These are phyloP conservation scores for Pipistrellus kuhlii DNA, from an alignment of 2,797 vertebrate genomes.

Conservation along the genomic window DNA sequence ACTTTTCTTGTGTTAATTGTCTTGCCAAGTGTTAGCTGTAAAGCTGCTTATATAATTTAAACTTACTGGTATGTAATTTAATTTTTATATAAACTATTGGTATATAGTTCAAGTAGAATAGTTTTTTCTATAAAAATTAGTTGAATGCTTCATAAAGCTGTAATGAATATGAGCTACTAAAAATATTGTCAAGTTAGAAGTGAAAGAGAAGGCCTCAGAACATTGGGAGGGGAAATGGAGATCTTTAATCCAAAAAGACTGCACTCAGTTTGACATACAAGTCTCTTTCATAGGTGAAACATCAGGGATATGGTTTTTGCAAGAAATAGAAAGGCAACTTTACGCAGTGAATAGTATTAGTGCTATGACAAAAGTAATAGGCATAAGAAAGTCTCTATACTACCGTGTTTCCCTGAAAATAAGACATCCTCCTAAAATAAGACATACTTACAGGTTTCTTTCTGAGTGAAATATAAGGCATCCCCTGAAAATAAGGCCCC, in stretches of 20 bases:
- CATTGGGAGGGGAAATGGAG: neutral
- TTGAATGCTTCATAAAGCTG: conserved; percentile 2
- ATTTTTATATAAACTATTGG: neutral
- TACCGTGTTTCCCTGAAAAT: too few relatives aligned
- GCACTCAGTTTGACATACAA: neutral
- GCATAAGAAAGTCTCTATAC: neutral
- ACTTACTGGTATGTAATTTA: neutral
- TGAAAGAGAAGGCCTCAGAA: neutral
- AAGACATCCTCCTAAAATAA: too few relatives aligned
- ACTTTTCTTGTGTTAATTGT: conserved; percentile 25
- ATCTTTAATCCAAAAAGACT: neutral
- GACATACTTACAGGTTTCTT: too few relatives aligned
- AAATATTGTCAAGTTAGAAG: conserved; percentile 11
- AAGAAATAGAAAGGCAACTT: neutral
- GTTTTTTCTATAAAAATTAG: neutral
- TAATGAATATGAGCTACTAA: conserved; percentile 17
- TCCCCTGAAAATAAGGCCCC: too few relatives aligned
- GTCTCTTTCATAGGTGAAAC: neutral
- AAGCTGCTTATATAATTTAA: neutral
- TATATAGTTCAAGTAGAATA: neutral
- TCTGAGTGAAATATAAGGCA: too few relatives aligned
- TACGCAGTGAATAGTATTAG: neutral
- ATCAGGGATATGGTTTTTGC: neutral
- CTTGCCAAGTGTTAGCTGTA: neutral
- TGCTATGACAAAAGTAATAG: neutral